Evolutionary conservation across 2,888 invertebrate genomes (phyloP).

Genomic region (Agrochola lota): DNA sequence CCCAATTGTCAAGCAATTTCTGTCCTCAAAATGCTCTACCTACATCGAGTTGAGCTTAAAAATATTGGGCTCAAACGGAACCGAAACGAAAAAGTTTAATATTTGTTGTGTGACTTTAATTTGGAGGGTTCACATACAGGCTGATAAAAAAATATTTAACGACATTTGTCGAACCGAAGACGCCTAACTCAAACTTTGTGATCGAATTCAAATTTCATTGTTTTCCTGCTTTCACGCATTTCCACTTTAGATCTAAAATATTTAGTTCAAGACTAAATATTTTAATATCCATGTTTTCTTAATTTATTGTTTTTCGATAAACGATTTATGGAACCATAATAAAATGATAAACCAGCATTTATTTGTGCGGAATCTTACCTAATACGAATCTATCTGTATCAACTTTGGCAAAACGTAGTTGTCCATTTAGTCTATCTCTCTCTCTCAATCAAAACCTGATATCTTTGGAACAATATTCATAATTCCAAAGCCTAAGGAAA

Average conservation of each 20-base stretch:
- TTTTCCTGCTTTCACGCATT: not conserved
- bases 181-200: not conserved
- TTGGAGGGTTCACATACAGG: conserved; percentile 56
- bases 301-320: not conserved
- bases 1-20: not conserved
- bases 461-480: not conserved
- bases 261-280: no score
- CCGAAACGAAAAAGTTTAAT: conserved; percentile 57
- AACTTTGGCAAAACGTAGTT: not conserved
- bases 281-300: not conserved
- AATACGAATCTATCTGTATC: not conserved
- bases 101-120: conserved; percentile 57
- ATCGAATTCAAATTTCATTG: not conserved
- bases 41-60: conserved; percentile 8
- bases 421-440: no score
- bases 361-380: not conserved
- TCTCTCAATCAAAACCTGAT: no score
- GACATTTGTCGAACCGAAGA: not conserved
- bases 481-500: not conserved
- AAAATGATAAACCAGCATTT: not conserved
- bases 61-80: conserved; percentile 14
- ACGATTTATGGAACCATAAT: no score
- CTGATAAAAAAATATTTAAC: conserved; percentile 30
- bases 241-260: not conserved
- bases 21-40: not conserved